phyloP scores from a whole-genome alignment of 2,888 invertebrate species.

The Plemyria rubiginata region DNA sequence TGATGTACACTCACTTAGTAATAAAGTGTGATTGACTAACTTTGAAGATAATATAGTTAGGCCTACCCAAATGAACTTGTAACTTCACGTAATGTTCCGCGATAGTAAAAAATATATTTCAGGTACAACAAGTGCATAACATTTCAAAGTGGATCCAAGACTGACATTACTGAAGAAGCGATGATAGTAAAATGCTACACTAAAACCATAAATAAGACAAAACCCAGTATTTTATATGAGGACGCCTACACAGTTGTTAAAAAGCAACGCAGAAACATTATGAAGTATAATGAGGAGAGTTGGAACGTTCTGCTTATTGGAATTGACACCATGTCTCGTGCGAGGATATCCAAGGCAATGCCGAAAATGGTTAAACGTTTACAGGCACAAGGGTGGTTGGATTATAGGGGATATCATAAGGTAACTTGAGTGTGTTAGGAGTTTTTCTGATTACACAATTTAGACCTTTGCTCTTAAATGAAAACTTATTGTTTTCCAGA shows the following conservation, averaged over 20 bases:
- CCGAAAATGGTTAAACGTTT: slow-evolving; percentile 88
- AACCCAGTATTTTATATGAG: slow-evolving; percentile 47
- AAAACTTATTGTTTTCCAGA: slow-evolving; percentile 64
- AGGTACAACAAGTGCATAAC: slow-evolving; percentile 7
- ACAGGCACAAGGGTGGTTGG: slow-evolving; percentile 87
- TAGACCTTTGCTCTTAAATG: too few relatives aligned
- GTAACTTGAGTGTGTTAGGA: too few relatives aligned
- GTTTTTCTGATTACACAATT: too few relatives aligned
- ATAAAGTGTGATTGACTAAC: too few relatives aligned
- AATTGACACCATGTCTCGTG: slow-evolving; percentile 92
- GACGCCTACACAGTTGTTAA: slow-evolving; percentile 59
- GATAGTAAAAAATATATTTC: neutral
- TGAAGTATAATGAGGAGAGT: slow-evolving; percentile 14
- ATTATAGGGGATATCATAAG: slow-evolving; percentile 76
- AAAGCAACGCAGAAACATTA: slow-evolving; percentile 39
- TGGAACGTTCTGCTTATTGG: slow-evolving; percentile 90
- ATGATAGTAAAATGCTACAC: slow-evolving; percentile 54
- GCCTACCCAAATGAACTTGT: too few relatives aligned
- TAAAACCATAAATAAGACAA: slow-evolving; percentile 19
- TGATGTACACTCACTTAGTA: too few relatives aligned
- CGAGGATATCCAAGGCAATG: slow-evolving; percentile 90
- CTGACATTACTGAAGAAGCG: slow-evolving; percentile 52
- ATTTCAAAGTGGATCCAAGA: slow-evolving; percentile 47
- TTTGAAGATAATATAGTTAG: too few relatives aligned
- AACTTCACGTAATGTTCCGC: neutral